A percentile compares a stretch with the other conserved stretches of the same genome.
Evolutionary conservation across 2,888 invertebrate genomes (phyloP).

Genomic region (Tenthredo amoena): DNA sequence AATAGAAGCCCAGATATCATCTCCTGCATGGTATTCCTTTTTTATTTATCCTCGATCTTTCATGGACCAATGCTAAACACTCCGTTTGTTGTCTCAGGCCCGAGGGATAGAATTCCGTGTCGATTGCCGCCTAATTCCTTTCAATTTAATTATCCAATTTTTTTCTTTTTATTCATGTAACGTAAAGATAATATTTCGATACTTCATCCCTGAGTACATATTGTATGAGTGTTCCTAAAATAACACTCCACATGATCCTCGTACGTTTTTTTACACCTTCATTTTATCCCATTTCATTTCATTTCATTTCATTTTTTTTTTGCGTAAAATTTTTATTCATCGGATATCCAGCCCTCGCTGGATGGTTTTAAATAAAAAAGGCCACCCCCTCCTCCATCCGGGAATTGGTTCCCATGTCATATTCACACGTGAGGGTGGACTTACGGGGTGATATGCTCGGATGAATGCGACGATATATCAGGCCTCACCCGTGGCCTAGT

Average conservation of each 20-base stretch:
- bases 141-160: neutral
- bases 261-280: neutral
- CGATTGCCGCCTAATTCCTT: neutral
- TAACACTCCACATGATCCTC: neutral
- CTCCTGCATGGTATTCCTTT: neutral
- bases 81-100: slow-evolving; percentile 22
- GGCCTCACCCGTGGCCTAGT: slow-evolving; percentile 23
- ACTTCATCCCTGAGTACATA: neutral
- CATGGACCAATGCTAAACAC: neutral
- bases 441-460: slow-evolving; percentile 49
- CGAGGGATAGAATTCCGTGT: neutral
- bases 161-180: neutral
- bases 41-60: slow-evolving; percentile 3
- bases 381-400: slow-evolving; percentile 1
- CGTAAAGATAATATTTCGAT: slow-evolving; percentile 14
- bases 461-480: slow-evolving; percentile 37
- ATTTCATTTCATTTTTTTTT: neutral
- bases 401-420: slow-evolving; percentile 52
- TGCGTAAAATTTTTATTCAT: slow-evolving; percentile 42
- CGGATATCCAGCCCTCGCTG: neutral
- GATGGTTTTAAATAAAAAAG: slow-evolving; percentile 30
- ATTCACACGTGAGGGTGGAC: slow-evolving; percentile 49
- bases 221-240: slow-evolving; percentile 11
- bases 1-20: slow-evolving; percentile 5
- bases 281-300: neutral